Conservation (phyloP, 2,113 vertebrate species). For the Blennius ocellaris region DNA sequence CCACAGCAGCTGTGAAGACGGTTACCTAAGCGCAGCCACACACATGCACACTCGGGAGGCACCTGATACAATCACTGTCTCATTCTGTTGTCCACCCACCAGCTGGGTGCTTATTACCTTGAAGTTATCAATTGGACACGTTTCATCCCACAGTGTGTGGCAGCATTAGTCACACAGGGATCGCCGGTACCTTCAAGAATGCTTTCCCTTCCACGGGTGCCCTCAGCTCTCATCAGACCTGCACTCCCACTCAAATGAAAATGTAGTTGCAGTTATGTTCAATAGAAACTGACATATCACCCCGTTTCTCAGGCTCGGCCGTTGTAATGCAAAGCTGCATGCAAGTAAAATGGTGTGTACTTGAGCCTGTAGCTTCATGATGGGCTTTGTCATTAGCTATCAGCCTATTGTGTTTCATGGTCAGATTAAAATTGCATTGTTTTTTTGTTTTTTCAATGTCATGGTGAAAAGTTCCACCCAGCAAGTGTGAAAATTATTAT, state of each 20-base stretch:
- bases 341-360: neutral
- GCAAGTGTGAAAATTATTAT: no score
- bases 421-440: no score
- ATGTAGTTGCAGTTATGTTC: neutral
- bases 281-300: neutral
- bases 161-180: conserved; percentile 49
- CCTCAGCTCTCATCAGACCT: conserved; percentile 31
- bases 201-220: conserved; percentile 1
- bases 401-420: no score
- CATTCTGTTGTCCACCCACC: conserved; percentile 47
- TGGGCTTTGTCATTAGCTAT: no score
- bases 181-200: conserved; percentile 32
- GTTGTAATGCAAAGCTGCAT: neutral
- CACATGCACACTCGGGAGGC: conserved; percentile 8
- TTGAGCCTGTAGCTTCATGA: no score
- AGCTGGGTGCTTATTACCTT: conserved; percentile 51
- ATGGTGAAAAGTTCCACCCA: no score
- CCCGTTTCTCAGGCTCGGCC: neutral
- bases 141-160: conserved; percentile 50
- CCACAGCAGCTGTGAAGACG: conserved; percentile 3
- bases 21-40: neutral
- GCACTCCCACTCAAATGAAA: conserved; percentile 5
- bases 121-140: conserved; percentile 55
- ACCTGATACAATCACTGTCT: conserved; percentile 33
- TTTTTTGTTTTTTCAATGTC: no score